Evolutionary conservation across 2,797 vertebrate species (phyloP).

Genomic region (Amblyraja radiata): DNA sequence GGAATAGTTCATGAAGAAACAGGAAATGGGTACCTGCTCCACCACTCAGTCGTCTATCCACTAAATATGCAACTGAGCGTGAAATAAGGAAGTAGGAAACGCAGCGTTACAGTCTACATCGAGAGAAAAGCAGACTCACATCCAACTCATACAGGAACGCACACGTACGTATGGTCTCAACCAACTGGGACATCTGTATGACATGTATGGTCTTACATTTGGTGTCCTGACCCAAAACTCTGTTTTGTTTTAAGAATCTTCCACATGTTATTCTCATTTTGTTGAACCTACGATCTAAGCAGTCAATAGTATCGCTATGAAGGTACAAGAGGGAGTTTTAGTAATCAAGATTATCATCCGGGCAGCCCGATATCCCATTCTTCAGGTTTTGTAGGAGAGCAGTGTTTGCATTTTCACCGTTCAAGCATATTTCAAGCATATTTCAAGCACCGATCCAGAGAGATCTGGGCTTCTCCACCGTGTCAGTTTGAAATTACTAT

Average conservation of each 20-base stretch:
- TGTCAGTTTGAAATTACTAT: background rate
- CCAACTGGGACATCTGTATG: background rate
- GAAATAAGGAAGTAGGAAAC: conserved; percentile 42
- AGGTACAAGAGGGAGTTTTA: background rate
- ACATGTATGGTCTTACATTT: background rate
- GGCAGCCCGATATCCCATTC: background rate
- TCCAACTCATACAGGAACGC: conserved; percentile 19
- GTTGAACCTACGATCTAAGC: background rate
- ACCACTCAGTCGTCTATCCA: conserved; percentile 97
- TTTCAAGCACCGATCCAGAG: background rate
- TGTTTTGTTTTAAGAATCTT: background rate
- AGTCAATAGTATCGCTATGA: background rate
- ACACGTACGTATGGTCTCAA: background rate
- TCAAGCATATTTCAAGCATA: background rate
- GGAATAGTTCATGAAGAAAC: conserved; percentile 42
- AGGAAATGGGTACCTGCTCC: conserved; percentile 83
- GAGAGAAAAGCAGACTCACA: background rate
- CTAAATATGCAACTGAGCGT: conserved; percentile 91
- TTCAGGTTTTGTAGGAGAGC: background rate
- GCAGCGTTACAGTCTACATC: conserved; percentile 25
- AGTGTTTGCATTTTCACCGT: background rate
- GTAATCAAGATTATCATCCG: background rate
- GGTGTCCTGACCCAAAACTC: background rate
- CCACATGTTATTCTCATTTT: background rate
- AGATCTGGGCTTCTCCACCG: background rate